Evolutionary conservation across 2,113 vertebrate species (phyloP), one percentile per base, ranked within the genome.

Genomic region (Mystacornis crossleyi): DNA sequence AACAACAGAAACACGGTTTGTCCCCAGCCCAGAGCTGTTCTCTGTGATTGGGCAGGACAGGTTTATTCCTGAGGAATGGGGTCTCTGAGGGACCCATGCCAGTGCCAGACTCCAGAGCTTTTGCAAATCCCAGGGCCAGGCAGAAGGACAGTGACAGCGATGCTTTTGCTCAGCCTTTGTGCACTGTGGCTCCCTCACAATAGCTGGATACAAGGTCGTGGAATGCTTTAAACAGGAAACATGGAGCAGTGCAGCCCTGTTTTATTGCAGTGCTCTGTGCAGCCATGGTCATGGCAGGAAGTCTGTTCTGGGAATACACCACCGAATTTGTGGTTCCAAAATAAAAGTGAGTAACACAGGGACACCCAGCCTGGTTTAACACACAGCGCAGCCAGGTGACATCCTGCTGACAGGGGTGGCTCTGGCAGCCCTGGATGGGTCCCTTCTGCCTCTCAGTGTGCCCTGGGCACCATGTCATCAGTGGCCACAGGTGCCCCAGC

Each of bases 201-300:
- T 2, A 2, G 8, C 53, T 2, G 1, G 18, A 4, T 17, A 3
- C 2, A 4, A 80, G 40, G 36, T 0, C 2, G 10, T 10, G 31
- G 18, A 14, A 12, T 11, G 9, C 25, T 84, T 61, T 9, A 31
- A 69, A 23, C 14, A 31, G 70, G 40, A 88, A 86, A 13, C 28
- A 5, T 0, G 0, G 36, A 67, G 64, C 48, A 24, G 9, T 69
- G 15, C 29, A 48, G 1, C 24, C 31, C 8, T 4, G 6, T 4
- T 67, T 38, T 3, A 7, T 3, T 47, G 61, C 62, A 34, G 67
- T 3, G 31, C 54, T 50, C 29, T 6, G 16, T 15, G 54, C 51
- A 62, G 70, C 34, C 0, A 0, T 61, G 7, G 18, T 1, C 58
- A 7, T 2, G 26, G 65, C 78, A 55, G 70, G 71, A 90, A 67